These are phyloP conservation scores for Xenentodon cancila DNA, from an alignment of 2,797 vertebrate genomes.

Conservation along the genomic window DNA sequence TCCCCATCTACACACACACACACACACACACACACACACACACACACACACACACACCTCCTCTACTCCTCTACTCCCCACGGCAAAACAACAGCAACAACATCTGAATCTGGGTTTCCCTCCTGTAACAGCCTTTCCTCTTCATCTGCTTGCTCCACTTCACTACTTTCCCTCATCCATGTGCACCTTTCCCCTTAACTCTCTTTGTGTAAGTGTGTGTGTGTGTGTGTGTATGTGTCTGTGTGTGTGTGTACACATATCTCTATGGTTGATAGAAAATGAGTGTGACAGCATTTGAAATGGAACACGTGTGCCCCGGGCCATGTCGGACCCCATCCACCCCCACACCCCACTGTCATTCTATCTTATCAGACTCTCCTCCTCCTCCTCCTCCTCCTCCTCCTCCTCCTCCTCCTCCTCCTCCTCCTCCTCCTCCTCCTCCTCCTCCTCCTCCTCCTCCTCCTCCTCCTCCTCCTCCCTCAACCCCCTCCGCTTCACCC, in stretches of 20 bases:
- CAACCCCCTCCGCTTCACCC: constrained; percentile 4
- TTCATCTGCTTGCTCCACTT: constrained; percentile 12
- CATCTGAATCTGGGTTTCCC: constrained; percentile 54
- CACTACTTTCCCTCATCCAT: constrained; percentile 2
- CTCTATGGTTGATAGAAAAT: constrained; percentile 55
- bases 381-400: constrained; percentile 12
- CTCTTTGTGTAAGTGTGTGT: constrained; percentile 42
- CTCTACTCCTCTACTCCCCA: too few species aligned
- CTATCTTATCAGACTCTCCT: constrained; percentile 48
- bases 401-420: constrained; percentile 2
- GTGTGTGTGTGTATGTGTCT: constrained; percentile 28
- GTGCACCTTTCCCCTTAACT: constrained; percentile 53
- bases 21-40: too few species aligned
- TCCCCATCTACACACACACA: too few species aligned
- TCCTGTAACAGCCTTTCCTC: constrained; percentile 35
- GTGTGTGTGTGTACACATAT: constrained; percentile 38
- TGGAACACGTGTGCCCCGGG: constrained; percentile 75
- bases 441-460: constrained; percentile 22
- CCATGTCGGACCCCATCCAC: constrained; percentile 52
- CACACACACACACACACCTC: too few species aligned
- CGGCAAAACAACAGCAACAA: constrained; percentile 6
- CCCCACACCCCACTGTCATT: constrained; percentile 37
- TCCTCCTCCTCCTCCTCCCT: constrained; percentile 19
- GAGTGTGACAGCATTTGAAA: constrained; percentile 73
- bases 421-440: constrained; percentile 12